phyloP scores from a whole-genome alignment of 2,797 vertebrate species.

The Bovichtus diacanthus region DNA sequence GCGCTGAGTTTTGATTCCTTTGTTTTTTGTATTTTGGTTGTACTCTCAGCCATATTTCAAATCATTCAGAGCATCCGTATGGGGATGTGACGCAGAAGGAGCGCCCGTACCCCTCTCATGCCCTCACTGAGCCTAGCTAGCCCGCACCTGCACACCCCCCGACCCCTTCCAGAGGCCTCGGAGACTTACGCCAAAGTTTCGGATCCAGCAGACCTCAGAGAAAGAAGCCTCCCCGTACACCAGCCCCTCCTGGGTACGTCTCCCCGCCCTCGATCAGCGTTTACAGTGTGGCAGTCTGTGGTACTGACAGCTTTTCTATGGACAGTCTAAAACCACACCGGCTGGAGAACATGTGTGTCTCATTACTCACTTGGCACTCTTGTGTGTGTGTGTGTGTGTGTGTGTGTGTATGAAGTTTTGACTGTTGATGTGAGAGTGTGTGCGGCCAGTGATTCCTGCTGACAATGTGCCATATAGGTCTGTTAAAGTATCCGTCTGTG shows the following conservation, averaged over 20 bases:
- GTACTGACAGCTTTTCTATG: conserved; percentile 81
- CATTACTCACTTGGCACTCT: conserved; percentile 47
- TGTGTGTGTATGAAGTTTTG: conserved; percentile 46
- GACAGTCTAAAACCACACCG: conserved; percentile 72
- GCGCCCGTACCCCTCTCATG: conserved; percentile 39
- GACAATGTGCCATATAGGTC: conserved; percentile 66
- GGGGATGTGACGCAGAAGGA: conserved; percentile 83
- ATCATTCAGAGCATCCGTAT: conserved; percentile 89
- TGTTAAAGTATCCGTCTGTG: conserved; percentile 63
- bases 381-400: conserved; percentile 35
- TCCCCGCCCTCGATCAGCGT: conserved; percentile 62
- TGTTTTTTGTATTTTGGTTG: not conserved
- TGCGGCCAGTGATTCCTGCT: conserved; percentile 58
- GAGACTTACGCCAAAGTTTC: conserved; percentile 40
- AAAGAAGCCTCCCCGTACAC: conserved; percentile 20
- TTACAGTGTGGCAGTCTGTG: conserved; percentile 80
- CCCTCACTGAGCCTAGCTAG: conserved; percentile 58
- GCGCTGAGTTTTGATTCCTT: not conserved
- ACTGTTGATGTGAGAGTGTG: conserved; percentile 41
- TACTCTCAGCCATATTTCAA: conserved; percentile 85
- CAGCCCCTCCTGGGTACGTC: conserved; percentile 17
- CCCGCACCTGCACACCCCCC: conserved; percentile 36
- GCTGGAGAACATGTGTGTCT: conserved; percentile 57
- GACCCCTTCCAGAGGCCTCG: conserved; percentile 32
- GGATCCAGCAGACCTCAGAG: conserved; percentile 35